phyloP scores from a whole-genome alignment of 2,888 invertebrate genomes.

The Rhagium mordax region DNA sequence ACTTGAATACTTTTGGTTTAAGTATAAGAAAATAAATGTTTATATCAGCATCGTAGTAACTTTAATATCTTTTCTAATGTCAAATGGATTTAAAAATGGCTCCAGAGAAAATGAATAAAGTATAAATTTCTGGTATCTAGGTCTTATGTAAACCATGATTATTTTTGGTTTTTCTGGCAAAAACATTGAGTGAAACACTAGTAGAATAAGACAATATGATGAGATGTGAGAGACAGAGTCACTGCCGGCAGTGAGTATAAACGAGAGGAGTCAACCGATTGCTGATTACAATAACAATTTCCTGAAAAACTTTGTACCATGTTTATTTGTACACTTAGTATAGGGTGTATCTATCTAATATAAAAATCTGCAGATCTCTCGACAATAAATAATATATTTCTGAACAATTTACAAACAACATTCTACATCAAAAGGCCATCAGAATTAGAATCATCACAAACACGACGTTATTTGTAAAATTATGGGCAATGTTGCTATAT shows the following conservation, averaged over 20 bases:
- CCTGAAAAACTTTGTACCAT: slow-evolving; percentile 70
- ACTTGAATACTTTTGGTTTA: too few species aligned
- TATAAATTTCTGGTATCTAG: background rate
- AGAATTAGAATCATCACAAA: slow-evolving; percentile 49
- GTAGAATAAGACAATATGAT: slow-evolving; percentile 56
- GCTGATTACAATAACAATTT: slow-evolving; percentile 59
- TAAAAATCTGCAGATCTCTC: slow-evolving; percentile 51
- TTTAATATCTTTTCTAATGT: background rate
- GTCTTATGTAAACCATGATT: background rate
- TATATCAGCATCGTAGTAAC: background rate
- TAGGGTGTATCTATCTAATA: slow-evolving; percentile 49
- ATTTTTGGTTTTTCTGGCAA: slow-evolving; percentile 10
- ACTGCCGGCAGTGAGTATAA: slow-evolving; percentile 67
- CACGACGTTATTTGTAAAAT: slow-evolving; percentile 40
- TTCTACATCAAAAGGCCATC: slow-evolving; percentile 59
- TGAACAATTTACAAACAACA: slow-evolving; percentile 57
- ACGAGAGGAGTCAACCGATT: slow-evolving; percentile 63
- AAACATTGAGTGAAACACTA: slow-evolving; percentile 59
- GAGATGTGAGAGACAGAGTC: slow-evolving; percentile 66
- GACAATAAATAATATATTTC: slow-evolving; percentile 57
- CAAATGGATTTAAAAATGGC: background rate
- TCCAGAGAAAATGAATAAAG: background rate
- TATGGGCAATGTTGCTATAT: slow-evolving; percentile 43
- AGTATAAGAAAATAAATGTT: background rate
- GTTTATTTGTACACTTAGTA: slow-evolving; percentile 64